phyloP scores from a whole-genome alignment of 2,888 invertebrate species.

The Metopia argyrocephala region DNA sequence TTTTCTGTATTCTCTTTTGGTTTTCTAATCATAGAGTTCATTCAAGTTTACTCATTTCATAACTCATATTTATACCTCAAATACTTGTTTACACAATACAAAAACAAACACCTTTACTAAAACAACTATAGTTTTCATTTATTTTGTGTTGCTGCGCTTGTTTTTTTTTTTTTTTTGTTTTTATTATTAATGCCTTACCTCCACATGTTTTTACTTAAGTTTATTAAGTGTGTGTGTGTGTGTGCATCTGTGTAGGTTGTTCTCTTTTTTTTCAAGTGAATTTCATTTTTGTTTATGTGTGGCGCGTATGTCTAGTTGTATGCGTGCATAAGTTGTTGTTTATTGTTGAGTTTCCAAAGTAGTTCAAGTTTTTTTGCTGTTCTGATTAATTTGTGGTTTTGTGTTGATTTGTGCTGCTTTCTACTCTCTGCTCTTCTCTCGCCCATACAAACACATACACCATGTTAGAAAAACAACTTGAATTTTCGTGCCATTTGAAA shows the following conservation, averaged over 20 bases:
- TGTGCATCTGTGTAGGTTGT: conserved; percentile 3
- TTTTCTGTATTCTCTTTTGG: background rate
- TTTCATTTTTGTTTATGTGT: conserved; percentile 27
- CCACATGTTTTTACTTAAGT: background rate
- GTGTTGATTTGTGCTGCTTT: conserved; percentile 45
- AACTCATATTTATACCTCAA: conserved; percentile 12
- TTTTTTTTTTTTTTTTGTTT: background rate
- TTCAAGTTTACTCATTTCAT: conserved; percentile 56
- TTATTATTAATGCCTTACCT: background rate
- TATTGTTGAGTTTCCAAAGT: conserved; percentile 57
- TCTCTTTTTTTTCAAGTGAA: conserved; percentile 7
- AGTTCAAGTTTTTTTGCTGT: conserved; percentile 63
- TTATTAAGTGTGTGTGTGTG: background rate
- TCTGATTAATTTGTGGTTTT: conserved; percentile 56
- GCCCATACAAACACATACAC: background rate
- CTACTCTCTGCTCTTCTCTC: background rate
- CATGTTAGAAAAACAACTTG: background rate
- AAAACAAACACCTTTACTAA: conserved; percentile 1
- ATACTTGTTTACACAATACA: background rate
- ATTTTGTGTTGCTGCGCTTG: background rate
- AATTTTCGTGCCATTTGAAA: background rate
- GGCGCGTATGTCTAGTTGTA: background rate
- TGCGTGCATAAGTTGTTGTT: conserved; percentile 1
- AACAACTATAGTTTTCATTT: background rate
- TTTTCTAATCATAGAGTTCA: conserved; percentile 33